Percentiles rank a stretch among this genome's conserved stretches.
Conservation (phyloP, 2,797 vertebrate species). For the Acanthis flammea region DNA sequence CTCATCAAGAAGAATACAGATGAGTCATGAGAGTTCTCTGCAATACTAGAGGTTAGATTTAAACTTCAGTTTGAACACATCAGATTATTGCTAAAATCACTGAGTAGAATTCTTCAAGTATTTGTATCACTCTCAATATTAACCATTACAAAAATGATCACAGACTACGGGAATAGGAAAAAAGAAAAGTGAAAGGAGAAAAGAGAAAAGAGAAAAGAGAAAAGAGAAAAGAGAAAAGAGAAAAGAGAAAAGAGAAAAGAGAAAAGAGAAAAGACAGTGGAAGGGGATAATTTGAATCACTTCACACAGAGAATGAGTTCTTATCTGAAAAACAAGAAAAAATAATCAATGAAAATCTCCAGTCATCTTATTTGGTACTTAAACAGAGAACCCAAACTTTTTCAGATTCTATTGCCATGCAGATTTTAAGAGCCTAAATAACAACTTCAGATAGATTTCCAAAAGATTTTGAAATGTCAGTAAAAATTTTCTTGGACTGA, state of each 20-base stretch:
- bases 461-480: constrained; percentile 18
- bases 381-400: not conserved
- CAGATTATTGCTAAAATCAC: not conserved
- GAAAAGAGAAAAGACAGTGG: not conserved
- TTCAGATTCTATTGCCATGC: not conserved
- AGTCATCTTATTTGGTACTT: not conserved
- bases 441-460: not conserved
- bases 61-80: constrained; percentile 1
- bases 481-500: constrained; percentile 19
- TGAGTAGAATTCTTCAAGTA: constrained; percentile 18
- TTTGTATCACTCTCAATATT: not conserved
- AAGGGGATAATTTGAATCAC: not conserved
- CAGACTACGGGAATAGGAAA: not conserved
- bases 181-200: not conserved
- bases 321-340: not conserved
- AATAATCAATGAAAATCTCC: not conserved
- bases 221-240: not conserved
- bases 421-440: not conserved
- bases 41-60: not conserved
- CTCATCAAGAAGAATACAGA: not conserved
- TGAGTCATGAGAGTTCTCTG: not conserved
- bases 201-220: not conserved
- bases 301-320: not conserved
- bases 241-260: too few species aligned
- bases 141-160: not conserved